A percentile compares a stretch with the other conserved stretches of the same genome.
Conservation (phyloP, 1,140 invertebrate species). For the Tetramorium parvispinum region DNA sequence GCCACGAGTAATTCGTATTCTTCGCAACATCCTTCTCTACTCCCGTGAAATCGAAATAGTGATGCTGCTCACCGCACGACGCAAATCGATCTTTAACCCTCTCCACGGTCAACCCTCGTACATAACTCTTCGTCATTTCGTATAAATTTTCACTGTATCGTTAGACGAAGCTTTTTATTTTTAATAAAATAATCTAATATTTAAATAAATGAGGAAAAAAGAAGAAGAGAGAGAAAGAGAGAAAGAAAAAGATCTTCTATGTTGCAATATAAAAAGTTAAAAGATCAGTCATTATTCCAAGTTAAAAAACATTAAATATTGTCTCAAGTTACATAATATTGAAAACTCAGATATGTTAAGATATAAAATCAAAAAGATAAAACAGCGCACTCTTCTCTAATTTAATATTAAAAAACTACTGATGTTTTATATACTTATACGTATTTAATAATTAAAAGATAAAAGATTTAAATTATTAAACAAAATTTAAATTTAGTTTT, state of each 20-base stretch:
- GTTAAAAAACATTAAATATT: background rate
- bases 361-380: background rate
- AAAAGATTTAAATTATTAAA: background rate
- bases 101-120: conserved; percentile 16
- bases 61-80: conserved; percentile 27
- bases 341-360: background rate
- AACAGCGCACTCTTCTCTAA: background rate
- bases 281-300: too few relatives aligned
- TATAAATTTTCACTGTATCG: conserved; percentile 27
- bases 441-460: background rate
- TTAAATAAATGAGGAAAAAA: background rate
- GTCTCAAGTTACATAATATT: background rate
- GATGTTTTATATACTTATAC: background rate
- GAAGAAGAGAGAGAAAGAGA: background rate
- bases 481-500: background rate
- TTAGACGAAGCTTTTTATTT: conserved; percentile 5
- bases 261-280: background rate
- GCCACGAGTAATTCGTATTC: conserved; percentile 33
- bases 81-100: conserved; percentile 54
- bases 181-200: background rate
- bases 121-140: conserved; percentile 21
- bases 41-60: conserved; percentile 34
- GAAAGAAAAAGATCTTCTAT: background rate
- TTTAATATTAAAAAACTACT: background rate
- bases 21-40: conserved; percentile 18